Evolutionary conservation across 2,113 vertebrate species (phyloP).

Genomic region (Pygathrix nemaeus): DNA sequence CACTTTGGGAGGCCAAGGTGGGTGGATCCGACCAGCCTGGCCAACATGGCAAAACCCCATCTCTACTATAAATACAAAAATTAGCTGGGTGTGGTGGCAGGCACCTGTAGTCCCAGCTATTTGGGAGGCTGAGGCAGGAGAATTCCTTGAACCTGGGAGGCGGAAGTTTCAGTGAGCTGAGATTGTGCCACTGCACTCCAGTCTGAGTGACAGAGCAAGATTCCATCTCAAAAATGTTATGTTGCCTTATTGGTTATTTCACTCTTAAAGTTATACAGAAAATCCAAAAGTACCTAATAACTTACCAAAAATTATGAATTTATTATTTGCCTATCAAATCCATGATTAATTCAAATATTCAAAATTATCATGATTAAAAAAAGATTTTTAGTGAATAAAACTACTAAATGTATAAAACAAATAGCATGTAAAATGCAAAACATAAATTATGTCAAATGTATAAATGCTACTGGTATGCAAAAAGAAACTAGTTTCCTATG

Average conservation of each 20-base stretch:
- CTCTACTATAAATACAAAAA: no score
- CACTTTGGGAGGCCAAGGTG: no score
- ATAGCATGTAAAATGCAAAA: background rate
- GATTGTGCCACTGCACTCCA: no score
- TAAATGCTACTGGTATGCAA: background rate
- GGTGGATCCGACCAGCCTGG: no score
- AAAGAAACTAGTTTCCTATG: background rate
- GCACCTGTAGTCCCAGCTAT: no score
- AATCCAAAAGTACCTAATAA: background rate
- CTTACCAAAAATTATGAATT: background rate
- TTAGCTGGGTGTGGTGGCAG: no score
- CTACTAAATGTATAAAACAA: slow-evolving; percentile 12
- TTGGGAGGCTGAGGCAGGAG: no score
- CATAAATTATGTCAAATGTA: background rate
- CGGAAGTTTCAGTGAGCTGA: no score
- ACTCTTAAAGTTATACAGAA: background rate
- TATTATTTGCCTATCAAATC: background rate
- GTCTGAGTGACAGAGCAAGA: no score
- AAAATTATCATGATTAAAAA: background rate
- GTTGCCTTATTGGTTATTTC: background rate
- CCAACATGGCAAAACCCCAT: no score
- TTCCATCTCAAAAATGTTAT: background rate
- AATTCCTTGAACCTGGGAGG: no score
- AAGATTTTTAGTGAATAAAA: background rate
- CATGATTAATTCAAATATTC: background rate